phyloP scores from a whole-genome alignment of 2,113 vertebrate genomes.

The Xyrauchen texanus region DNA sequence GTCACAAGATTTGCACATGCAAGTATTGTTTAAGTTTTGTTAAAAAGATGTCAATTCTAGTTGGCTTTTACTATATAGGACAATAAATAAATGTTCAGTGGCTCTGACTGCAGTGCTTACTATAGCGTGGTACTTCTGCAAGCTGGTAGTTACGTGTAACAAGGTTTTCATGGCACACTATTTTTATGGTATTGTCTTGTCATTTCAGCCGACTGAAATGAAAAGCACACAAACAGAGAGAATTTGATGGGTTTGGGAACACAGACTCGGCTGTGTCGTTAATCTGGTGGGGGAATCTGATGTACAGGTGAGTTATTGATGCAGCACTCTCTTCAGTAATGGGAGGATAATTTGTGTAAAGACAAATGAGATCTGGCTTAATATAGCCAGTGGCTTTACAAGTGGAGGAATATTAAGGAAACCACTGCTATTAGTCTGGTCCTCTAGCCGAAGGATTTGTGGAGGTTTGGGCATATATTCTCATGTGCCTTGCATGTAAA shows the following conservation, averaged over 20 bases:
- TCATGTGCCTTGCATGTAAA: too few species aligned
- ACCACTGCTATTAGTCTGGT: background rate
- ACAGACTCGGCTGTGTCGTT: slow-evolving; percentile 50
- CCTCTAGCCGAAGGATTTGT: too few species aligned
- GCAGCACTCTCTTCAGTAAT: slow-evolving; percentile 70
- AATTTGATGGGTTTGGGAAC: slow-evolving; percentile 17
- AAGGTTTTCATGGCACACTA: background rate
- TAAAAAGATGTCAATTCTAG: too few species aligned
- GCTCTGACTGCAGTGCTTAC: background rate
- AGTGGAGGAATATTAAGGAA: background rate
- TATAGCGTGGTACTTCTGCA: background rate
- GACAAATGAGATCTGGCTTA: slow-evolving; percentile 38
- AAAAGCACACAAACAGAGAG: background rate
- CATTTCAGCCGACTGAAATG: background rate
- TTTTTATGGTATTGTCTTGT: background rate
- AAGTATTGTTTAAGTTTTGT: too few species aligned
- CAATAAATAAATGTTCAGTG: too few species aligned
- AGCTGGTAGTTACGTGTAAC: background rate
- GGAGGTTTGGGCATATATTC: too few species aligned
- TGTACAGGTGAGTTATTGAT: slow-evolving; percentile 76
- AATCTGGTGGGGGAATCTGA: slow-evolving; percentile 74
- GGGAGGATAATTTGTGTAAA: slow-evolving; percentile 64
- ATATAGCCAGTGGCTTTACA: too few species aligned
- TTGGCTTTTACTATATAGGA: too few species aligned
- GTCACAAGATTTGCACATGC: too few species aligned